A percentile compares a stretch with the other conserved stretches of the same genome.
phyloP scores from a whole-genome alignment of 2,888 invertebrate species.

The Iphiclides podalirius region DNA sequence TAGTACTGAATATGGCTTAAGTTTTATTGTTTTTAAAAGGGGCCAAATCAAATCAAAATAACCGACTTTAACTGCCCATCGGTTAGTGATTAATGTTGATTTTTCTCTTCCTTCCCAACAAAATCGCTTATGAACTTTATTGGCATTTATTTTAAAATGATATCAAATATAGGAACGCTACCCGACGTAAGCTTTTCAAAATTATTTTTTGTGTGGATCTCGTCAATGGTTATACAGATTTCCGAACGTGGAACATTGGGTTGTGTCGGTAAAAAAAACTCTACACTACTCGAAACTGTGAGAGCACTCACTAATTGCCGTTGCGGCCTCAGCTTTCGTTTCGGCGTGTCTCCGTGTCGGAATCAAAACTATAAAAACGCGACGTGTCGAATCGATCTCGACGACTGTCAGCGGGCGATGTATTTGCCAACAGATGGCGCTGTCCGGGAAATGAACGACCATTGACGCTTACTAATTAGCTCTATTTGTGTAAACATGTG shows the following conservation, averaged over 20 bases:
- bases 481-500: constrained; percentile 39
- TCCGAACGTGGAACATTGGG: not conserved
- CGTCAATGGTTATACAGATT: no score
- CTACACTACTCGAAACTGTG: constrained; percentile 38
- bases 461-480: constrained; percentile 35
- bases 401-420: constrained; percentile 59
- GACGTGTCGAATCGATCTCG: constrained; percentile 63
- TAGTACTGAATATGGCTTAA: no score
- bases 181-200: no score
- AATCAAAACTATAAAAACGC: constrained; percentile 36
- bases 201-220: no score
- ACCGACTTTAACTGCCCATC: no score
- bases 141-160: no score
- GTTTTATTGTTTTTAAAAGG: no score
- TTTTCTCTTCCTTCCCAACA: no score
- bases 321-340: constrained; percentile 33
- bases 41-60: no score
- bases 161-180: no score
- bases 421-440: constrained; percentile 61
- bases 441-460: constrained; percentile 33
- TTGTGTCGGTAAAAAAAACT: constrained; percentile 9
- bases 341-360: constrained; percentile 34
- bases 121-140: no score
- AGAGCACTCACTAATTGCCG: constrained; percentile 72
- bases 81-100: no score